Conservation (phyloP, 2,113 vertebrate genomes). For the Ivindomyrus marchei region DNA sequence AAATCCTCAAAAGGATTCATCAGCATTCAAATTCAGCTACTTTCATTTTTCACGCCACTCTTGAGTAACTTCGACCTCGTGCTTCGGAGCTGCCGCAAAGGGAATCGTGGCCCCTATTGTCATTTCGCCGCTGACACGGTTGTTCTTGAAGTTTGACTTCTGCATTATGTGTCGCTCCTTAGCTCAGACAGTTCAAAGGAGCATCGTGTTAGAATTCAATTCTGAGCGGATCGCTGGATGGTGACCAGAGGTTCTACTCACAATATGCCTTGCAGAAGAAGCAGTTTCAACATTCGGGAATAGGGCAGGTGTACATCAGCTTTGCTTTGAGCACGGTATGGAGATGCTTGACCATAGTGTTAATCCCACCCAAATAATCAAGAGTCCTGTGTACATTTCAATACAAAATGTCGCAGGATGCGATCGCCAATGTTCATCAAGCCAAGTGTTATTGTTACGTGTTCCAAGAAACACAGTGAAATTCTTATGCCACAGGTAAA, state of each 20-base stretch:
- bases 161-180: neutral
- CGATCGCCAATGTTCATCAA: neutral
- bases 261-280: neutral
- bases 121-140: neutral
- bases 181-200: neutral
- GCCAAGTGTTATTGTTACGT: neutral
- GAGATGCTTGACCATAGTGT: neutral
- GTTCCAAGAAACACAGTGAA: neutral
- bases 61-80: neutral
- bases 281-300: neutral
- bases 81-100: neutral
- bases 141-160: neutral
- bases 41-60: neutral
- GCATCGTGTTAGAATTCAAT: neutral
- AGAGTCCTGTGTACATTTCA: neutral
- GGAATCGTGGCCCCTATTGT: neutral
- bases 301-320: neutral
- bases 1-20: neutral
- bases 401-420: neutral
- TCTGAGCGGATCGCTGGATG: neutral
- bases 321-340: neutral
- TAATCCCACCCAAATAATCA: neutral
- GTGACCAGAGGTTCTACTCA: neutral
- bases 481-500: neutral
- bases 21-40: neutral